Evolutionary conservation across 2,888 invertebrate species (phyloP), one percentile per base, ranked within the genome.

Genomic region (Rhimphoctona megacephalus): DNA sequence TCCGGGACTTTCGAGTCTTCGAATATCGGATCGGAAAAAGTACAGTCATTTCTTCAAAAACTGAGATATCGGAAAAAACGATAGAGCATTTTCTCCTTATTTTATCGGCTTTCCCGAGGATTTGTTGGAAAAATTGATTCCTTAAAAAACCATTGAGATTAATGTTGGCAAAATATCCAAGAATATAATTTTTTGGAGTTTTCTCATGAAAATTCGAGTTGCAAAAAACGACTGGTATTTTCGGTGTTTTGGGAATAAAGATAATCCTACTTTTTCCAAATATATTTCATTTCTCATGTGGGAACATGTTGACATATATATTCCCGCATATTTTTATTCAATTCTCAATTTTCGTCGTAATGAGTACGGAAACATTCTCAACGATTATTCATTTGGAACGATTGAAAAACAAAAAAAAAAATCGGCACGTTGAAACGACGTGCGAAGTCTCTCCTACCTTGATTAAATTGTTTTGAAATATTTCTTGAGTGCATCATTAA

Each of bases 401-500:
- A 49, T 70, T 49, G 46, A 49, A 70, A 30, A 49, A 46, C 19
- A 30, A 49, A 9, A 30, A 49, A 9, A n/a, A 49, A 49, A 19
- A 33, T 33, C n/a, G 54, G 54, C 57, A 54, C 57, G 43, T 74
- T 43, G 39, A 49, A 70, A 70, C 46, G 30, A 49, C 22, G 57
- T 61, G 54, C 61, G 36, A 43, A 57, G 57, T 54, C 25, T 25
- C 14, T 17, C 22, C 39, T 70, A 4, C 74, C 57, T 39, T 61
- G 57, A 57, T 57, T 74, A 9, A 46, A 66, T 67, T 22, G 22
- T 67, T 77, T 66, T 49, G 77, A 52, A 77, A 77, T 77, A 66
- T 33, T 39, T 25, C 66, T 46, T 33, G 77, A 49, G 77, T 77
- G 77, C 77, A 77, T 77, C 46, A 49, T 66, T 66, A 66, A 77